These are phyloP conservation scores for Toxotes chatareus DNA, from an alignment of 2,113 vertebrate genomes.

Conservation along the genomic window DNA sequence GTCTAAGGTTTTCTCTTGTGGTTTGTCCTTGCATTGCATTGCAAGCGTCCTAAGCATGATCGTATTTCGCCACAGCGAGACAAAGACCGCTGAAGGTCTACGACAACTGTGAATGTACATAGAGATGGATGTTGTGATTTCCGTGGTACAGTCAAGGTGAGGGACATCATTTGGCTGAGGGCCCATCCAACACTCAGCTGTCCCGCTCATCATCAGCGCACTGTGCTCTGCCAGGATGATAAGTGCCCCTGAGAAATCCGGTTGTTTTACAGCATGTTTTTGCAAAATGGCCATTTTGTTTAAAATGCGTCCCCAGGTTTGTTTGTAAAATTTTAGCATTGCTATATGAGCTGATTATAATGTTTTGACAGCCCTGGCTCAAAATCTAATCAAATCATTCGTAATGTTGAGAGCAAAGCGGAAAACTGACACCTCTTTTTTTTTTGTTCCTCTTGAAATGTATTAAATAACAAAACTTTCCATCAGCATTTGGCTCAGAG, in stretches of 20 bases:
- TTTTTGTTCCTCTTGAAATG: constrained; percentile 5
- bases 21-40: constrained; percentile 55
- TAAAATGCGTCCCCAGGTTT: background rate
- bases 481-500: constrained; percentile 13
- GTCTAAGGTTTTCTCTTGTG: constrained; percentile 45
- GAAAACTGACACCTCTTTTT: background rate
- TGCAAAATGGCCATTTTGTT: constrained; percentile 49
- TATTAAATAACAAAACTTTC: constrained; percentile 13
- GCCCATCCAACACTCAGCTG: constrained; percentile 66
- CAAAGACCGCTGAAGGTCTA: constrained; percentile 40
- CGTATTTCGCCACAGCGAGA: constrained; percentile 42
- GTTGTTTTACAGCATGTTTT: constrained; percentile 33
- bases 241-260: constrained; percentile 49
- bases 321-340: background rate
- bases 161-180: constrained; percentile 74
- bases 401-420: background rate
- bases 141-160: constrained; percentile 69
- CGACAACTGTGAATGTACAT: constrained; percentile 41
- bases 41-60: constrained; percentile 23
- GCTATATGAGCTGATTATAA: background rate
- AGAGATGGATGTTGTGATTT: constrained; percentile 71
- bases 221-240: constrained; percentile 51
- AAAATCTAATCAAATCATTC: background rate
- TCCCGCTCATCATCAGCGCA: constrained; percentile 48
- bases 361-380: constrained; percentile 3